Evolutionary conservation across 2,113 vertebrate genomes (phyloP).

Genomic region (Sylvilagus bachmani): DNA sequence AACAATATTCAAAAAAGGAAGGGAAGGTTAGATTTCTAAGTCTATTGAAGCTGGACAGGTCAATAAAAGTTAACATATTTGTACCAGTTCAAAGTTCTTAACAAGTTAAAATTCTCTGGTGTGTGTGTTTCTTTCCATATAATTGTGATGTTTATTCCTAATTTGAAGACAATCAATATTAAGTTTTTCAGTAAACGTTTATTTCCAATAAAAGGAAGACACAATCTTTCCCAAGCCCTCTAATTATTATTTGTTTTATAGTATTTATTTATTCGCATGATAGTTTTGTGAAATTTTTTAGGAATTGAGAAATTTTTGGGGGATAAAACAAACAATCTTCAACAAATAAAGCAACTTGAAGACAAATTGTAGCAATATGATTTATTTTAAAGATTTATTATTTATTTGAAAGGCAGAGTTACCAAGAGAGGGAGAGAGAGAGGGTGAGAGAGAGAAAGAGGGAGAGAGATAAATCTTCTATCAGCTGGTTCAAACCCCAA

Average conservation of each 20-base stretch:
- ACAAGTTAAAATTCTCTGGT: neutral
- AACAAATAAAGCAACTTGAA: neutral
- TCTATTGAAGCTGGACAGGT: neutral
- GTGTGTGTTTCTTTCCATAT: neutral
- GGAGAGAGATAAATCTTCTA: too few species aligned
- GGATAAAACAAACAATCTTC: neutral
- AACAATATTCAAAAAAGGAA: conserved; percentile 40
- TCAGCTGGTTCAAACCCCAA: too few species aligned
- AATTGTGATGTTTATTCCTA: neutral
- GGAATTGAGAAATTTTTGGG: conserved; percentile 7
- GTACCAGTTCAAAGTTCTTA: neutral
- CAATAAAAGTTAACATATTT: neutral
- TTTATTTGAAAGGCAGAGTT: too few species aligned
- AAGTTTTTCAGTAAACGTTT: conserved; percentile 22
- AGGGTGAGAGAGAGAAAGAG: too few species aligned
- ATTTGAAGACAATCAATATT: conserved; percentile 10
- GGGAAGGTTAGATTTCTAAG: neutral
- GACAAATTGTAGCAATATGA: neutral
- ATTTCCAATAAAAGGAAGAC: conserved; percentile 37
- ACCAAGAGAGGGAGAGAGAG: too few species aligned
- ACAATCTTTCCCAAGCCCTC: neutral
- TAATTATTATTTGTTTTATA: conserved; percentile 52
- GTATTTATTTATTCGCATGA: neutral
- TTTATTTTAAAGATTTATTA: neutral
- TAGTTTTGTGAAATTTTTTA: conserved; percentile 32